Base-by-base conservation (phyloP, 2,888 invertebrate genomes). In the Orthosia cruda region DNA sequence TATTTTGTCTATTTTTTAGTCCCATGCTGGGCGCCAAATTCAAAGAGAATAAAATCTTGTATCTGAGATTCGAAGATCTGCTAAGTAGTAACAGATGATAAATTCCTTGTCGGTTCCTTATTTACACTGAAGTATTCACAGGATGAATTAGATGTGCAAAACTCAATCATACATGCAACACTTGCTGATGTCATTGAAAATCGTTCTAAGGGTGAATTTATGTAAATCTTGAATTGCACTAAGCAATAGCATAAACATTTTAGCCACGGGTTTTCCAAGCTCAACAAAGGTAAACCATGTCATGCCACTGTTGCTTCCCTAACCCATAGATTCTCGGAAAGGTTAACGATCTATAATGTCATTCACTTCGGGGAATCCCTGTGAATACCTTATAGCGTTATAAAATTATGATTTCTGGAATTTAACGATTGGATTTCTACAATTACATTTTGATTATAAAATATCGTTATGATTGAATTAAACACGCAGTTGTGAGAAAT, bases 361-460 rank as follows among this genome's bases (percentile, higher is more conserved):
- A 47, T 26, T 59, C 2, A 3, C 66, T 81, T 66, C 70, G 16
- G 62, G 50, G 66, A 80, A 81, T 76, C 32, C 70, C 70, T 18
- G 7, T 49, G 16, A 18, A 67, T 49, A 78, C 18, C 11, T 1
- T 47, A 20, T 18, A 23, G 7, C 26, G 18, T 59, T 26, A 50
- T 20, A 47, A 49, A 49, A 32, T 15, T 57, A 45, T 55, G 7
- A 40, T 61, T 74, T 55, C 59, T 52, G 23, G 45, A 47, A 74
- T n/a, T 23, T 16, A 23, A 49, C 20, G 18, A 12, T 23, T 49
- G 15, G 4, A 13, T n/a, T 68, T 57, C 16, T 26, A 54, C 9
- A 54, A 61, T 55, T 52, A 15, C 1, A n/a, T 52, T 32, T 58
- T 13, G 2, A 16, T 32, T 16, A 4, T 26, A 1, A 18, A 68